Percentiles rank a stretch among this genome's conserved stretches.
phyloP scores from a whole-genome alignment of 2,797 vertebrate species.

The Dendrocincla fuliginosa region DNA sequence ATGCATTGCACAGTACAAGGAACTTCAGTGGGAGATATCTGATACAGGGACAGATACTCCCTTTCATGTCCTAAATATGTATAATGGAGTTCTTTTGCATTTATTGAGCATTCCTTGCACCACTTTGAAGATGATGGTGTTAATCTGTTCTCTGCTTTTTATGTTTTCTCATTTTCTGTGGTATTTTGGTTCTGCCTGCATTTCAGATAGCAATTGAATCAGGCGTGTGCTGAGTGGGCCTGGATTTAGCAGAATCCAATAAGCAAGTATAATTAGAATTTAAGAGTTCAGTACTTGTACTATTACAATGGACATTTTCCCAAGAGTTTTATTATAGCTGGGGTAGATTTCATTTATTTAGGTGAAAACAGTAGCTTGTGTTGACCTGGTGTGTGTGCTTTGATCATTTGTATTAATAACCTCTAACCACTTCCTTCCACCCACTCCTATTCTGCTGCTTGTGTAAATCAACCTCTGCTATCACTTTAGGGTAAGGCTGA shows the following conservation, averaged over 20 bases:
- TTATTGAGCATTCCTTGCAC: background rate
- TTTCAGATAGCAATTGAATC: background rate
- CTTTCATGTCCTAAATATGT: background rate
- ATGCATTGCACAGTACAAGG: background rate
- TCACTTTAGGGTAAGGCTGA: slow-evolving; percentile 19
- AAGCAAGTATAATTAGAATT: background rate
- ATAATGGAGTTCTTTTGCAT: background rate
- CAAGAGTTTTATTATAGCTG: slow-evolving; percentile 1
- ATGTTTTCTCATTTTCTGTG: background rate
- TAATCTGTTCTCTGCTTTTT: background rate
- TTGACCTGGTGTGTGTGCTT: slow-evolving; percentile 38
- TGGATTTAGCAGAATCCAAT: background rate
- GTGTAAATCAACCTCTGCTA: slow-evolving; percentile 53
- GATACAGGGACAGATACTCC: background rate
- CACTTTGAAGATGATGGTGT: background rate
- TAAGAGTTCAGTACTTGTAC: background rate
- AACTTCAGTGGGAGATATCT: background rate
- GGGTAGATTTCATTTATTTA: slow-evolving; percentile 18
- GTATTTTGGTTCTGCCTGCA: background rate
- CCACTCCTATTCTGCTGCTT: background rate
- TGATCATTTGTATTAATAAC: slow-evolving; percentile 55
- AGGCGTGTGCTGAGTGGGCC: background rate
- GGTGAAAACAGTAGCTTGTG: slow-evolving; percentile 18
- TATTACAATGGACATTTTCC: background rate
- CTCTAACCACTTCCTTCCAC: slow-evolving; percentile 51